Evolutionary conservation across 2,113 vertebrate species (phyloP).

Genomic region (Aix galericulata): DNA sequence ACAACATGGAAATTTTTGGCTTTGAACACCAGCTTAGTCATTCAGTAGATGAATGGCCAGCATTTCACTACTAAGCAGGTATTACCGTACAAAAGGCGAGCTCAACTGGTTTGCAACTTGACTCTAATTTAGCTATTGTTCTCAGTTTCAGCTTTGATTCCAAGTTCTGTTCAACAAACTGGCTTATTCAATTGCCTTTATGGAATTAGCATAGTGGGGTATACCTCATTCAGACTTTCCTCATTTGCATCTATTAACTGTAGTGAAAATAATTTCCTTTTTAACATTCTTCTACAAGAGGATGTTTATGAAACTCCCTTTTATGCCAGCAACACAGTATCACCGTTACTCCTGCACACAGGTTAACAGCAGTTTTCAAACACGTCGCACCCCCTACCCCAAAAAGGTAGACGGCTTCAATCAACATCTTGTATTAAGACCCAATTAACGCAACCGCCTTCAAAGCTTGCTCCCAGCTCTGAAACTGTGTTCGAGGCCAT

Average conservation of each 20-base stretch:
- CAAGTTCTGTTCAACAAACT: background rate
- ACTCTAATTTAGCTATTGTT: conserved; percentile 50
- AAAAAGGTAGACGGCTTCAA: background rate
- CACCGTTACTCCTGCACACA: background rate
- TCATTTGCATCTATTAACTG: background rate
- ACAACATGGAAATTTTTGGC: background rate
- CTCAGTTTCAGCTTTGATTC: conserved; percentile 55
- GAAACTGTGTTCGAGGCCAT: background rate
- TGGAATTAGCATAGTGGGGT: background rate
- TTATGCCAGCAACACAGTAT: background rate
- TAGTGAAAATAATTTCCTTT: background rate
- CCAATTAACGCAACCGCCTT: conserved; percentile 28
- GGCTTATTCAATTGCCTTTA: background rate
- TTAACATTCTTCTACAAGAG: background rate
- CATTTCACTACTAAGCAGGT: conserved; percentile 62
- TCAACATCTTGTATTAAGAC: background rate
- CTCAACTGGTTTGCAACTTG: conserved; percentile 55
- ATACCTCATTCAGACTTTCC: background rate
- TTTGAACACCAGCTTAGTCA: conserved; percentile 44
- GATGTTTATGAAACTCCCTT: background rate
- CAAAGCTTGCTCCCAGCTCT: conserved; percentile 37
- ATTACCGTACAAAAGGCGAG: conserved; percentile 61
- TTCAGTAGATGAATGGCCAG: conserved; percentile 41
- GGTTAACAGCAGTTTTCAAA: background rate
- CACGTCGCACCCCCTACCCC: background rate